These are phyloP conservation scores for Drosophila longiperda DNA, from an alignment of 2,888 invertebrate genomes.

Conservation along the genomic window DNA sequence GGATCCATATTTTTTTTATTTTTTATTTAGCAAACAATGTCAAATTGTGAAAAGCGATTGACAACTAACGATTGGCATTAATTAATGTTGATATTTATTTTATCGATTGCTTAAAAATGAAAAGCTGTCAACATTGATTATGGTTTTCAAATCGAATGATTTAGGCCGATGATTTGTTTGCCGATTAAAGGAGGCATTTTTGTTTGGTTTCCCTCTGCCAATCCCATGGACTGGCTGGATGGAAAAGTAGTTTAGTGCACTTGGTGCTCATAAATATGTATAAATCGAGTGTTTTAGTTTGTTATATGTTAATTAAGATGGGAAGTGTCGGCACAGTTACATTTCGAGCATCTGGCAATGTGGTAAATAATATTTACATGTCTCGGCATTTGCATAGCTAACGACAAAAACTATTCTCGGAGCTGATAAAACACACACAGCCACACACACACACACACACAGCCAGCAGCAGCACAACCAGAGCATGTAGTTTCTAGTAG, in stretches of 20 bases:
- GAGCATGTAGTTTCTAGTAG: conserved; percentile 10
- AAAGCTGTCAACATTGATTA: neutral
- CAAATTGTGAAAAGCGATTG: neutral
- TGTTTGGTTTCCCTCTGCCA: neutral
- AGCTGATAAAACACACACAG: conserved; percentile 22
- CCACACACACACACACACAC: conserved; percentile 2
- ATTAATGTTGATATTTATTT: neutral
- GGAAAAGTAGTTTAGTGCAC: conserved; percentile 31
- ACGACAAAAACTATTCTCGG: conserved; percentile 70
- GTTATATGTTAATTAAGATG: conserved; percentile 72
- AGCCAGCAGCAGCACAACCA: neutral
- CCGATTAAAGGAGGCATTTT: conserved; percentile 1
- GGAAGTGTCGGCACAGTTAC: conserved; percentile 64
- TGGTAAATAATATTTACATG: conserved; percentile 80
- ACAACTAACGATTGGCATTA: neutral
- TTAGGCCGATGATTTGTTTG: neutral
- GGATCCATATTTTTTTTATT: conserved; percentile 23
- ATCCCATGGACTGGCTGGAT: conserved; percentile 5
- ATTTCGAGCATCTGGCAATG: conserved; percentile 75
- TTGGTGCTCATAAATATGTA: conserved; percentile 67
- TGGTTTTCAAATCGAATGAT: neutral
- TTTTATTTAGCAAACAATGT: neutral
- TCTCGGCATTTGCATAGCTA: conserved; percentile 73
- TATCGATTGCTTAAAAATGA: neutral
- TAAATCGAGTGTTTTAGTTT: conserved; percentile 70